A percentile compares a stretch with the other conserved stretches of the same genome.
Conservation (phyloP, 2,113 vertebrate genomes). For the Brienomyrus brachyistius region DNA sequence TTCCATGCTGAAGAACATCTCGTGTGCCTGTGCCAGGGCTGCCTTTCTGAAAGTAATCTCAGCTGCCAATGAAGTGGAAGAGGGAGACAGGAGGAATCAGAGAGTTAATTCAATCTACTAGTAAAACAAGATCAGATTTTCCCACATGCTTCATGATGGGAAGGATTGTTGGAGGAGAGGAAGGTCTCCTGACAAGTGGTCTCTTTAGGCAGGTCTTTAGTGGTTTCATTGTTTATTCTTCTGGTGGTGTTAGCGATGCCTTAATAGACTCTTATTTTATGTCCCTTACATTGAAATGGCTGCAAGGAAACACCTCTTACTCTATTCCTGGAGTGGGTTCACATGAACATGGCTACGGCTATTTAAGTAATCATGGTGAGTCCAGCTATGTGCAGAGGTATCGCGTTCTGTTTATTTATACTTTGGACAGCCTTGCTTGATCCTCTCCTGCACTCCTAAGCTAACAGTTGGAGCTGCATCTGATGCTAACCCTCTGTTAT, state of each 20-base stretch:
- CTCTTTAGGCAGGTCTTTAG: background rate
- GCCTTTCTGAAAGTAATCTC: background rate
- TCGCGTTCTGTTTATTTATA: constrained; percentile 47
- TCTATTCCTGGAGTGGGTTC: constrained; percentile 26
- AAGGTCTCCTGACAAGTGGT: background rate
- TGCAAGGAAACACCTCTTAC: constrained; percentile 17
- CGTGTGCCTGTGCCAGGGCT: background rate
- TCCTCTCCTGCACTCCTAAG: background rate
- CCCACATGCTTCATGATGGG: background rate
- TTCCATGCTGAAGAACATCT: background rate
- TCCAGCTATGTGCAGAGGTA: constrained; percentile 42
- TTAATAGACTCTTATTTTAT: background rate
- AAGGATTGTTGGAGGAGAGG: background rate
- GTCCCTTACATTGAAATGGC: background rate
- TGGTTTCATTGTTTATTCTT: background rate
- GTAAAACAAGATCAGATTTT: background rate
- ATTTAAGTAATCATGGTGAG: constrained; percentile 34
- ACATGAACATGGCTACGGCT: constrained; percentile 31
- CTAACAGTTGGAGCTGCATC: background rate
- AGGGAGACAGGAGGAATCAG: background rate
- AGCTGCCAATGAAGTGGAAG: background rate
- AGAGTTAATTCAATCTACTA: background rate
- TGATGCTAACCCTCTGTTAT: background rate
- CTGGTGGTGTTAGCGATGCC: background rate
- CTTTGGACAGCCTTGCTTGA: background rate